Conservation (phyloP, 2,113 vertebrate genomes). For the Junco hyemalis region DNA sequence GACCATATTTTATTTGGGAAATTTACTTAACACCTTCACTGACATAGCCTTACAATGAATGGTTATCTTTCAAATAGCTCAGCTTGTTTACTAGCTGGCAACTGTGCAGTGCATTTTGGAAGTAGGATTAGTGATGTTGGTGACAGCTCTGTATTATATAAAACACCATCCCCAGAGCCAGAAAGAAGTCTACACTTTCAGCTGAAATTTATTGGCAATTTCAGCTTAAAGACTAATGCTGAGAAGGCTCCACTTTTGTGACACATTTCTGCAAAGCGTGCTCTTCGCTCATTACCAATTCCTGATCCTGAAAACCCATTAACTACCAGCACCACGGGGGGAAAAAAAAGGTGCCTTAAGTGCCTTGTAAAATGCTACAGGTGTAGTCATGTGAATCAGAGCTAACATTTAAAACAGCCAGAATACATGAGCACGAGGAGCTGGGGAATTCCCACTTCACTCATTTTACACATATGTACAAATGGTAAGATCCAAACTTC, state of each 20-base stretch:
- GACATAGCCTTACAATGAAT: neutral
- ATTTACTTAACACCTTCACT: neutral
- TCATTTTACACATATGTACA: neutral
- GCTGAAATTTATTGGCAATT: neutral
- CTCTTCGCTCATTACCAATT: neutral
- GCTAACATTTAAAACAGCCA: neutral
- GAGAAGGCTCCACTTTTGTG: neutral
- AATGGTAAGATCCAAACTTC: neutral
- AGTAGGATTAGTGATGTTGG: neutral
- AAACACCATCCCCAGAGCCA: neutral
- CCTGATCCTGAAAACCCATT: constrained; percentile 13
- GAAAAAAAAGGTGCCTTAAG: neutral
- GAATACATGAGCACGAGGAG: neutral
- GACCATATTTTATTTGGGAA: neutral
- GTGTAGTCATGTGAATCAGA: neutral
- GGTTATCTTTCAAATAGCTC: neutral
- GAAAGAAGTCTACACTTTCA: neutral
- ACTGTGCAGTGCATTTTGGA: neutral
- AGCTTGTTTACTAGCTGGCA: neutral
- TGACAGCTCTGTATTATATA: neutral
- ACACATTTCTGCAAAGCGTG: neutral
- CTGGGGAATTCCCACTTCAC: neutral
- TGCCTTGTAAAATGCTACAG: constrained; percentile 10
- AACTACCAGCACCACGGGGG: neutral
- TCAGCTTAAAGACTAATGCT: neutral